phyloP scores from a whole-genome alignment of 2,888 invertebrate species.

The Sinelater perroti region DNA sequence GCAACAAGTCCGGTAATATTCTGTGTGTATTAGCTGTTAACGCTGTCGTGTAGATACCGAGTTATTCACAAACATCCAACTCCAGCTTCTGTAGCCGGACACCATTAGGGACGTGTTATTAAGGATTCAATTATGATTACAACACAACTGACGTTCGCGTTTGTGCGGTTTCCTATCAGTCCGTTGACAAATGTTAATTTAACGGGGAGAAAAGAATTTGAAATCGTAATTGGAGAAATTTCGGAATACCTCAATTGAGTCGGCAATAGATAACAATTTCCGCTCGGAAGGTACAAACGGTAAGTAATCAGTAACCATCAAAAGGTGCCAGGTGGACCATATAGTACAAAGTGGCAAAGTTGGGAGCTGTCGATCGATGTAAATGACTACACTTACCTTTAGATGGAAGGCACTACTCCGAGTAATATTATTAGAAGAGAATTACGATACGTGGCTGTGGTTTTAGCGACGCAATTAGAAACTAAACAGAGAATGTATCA shows the following conservation, averaged over 20 bases:
- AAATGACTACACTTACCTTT: constrained; percentile 18
- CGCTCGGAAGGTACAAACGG: constrained; percentile 12
- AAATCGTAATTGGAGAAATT: background rate
- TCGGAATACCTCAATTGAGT: constrained; percentile 16
- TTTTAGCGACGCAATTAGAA: constrained; percentile 18
- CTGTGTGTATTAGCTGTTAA: too few relatives aligned
- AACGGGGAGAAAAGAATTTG: background rate
- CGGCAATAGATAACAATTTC: constrained; percentile 18
- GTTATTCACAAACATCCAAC: too few relatives aligned
- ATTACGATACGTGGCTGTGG: constrained; percentile 15
- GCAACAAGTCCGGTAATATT: too few relatives aligned
- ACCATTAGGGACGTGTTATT: too few relatives aligned
- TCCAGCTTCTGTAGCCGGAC: too few relatives aligned
- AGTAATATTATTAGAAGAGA: constrained; percentile 17
- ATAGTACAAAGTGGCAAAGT: constrained; percentile 19
- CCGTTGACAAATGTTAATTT: background rate
- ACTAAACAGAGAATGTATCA: constrained; percentile 18
- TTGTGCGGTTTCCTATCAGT: constrained; percentile 8
- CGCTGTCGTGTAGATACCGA: too few relatives aligned
- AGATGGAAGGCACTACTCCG: constrained; percentile 12
- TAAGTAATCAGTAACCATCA: constrained; percentile 16
- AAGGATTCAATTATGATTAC: constrained; percentile 20
- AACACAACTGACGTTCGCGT: background rate
- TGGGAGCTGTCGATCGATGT: constrained; percentile 20
- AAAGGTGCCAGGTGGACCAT: constrained; percentile 20